Conservation (phyloP, 2,797 vertebrate species). For the Cottoperca gobio region DNA sequence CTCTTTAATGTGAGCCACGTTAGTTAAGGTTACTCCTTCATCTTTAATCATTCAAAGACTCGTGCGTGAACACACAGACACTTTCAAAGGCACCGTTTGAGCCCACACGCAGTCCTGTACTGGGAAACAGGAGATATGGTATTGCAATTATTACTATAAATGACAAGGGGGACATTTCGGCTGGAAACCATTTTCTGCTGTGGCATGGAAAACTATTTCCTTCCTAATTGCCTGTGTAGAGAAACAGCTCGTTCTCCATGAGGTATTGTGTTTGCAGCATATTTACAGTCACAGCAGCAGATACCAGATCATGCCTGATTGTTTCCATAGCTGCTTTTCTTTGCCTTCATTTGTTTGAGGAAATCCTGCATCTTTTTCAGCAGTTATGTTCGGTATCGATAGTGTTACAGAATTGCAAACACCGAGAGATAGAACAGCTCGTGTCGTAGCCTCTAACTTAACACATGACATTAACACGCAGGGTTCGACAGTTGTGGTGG, state of each 20-base stretch:
- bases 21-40: constrained; percentile 63
- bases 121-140: constrained; percentile 54
- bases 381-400: neutral
- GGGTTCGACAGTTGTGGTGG: no score
- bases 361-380: neutral
- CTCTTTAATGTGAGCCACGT: constrained; percentile 53
- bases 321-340: neutral
- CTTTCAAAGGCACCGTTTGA: constrained; percentile 50
- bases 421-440: neutral
- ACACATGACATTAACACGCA: constrained; percentile 11
- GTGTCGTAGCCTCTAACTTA: neutral
- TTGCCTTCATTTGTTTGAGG: neutral
- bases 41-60: constrained; percentile 67
- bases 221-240: constrained; percentile 6
- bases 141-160: constrained; percentile 62
- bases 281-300: neutral
- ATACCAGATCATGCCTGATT: no score
- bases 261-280: neutral
- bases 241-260: neutral
- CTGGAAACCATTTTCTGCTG: constrained; percentile 55
- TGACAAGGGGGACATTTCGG: constrained; percentile 67
- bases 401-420: neutral
- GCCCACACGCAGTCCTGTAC: constrained; percentile 66
- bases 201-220: constrained; percentile 38
- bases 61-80: constrained; percentile 39